Evolutionary conservation across 2,888 invertebrate genomes (phyloP).

Genomic region (Drosophila robusta): DNA sequence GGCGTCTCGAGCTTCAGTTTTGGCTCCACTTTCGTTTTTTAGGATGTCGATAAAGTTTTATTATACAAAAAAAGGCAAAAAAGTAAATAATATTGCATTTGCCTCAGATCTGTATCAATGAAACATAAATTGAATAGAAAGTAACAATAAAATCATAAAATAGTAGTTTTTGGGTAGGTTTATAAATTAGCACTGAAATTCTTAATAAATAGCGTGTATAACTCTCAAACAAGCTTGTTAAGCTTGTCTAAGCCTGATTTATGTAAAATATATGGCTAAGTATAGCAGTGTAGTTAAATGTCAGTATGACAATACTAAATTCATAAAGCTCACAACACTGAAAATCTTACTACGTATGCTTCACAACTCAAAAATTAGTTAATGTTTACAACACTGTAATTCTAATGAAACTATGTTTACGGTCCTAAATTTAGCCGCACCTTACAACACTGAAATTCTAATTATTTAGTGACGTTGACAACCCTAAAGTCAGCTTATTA

Average conservation of each 20-base stretch:
- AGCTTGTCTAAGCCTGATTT: no score
- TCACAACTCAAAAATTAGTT: not conserved
- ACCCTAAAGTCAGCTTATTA: no score
- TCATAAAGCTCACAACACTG: no score
- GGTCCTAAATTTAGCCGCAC: no score
- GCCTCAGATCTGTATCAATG: conserved; percentile 69
- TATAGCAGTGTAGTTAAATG: no score
- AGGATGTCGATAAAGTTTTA: conserved; percentile 49
- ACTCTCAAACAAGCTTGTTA: no score
- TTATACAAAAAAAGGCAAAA: conserved; percentile 51
- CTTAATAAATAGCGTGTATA: not conserved
- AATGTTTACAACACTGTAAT: not conserved
- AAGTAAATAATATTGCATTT: conserved; percentile 54
- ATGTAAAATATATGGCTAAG: no score
- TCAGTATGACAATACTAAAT: no score
- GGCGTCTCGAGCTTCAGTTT: conserved; percentile 41
- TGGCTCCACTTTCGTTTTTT: conserved; percentile 33
- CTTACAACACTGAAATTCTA: no score
- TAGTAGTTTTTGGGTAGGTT: conserved; percentile 1
- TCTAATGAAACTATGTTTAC: no score
- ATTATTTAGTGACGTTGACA: no score
- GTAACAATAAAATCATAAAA: conserved; percentile 35
- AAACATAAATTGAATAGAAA: conserved; percentile 63
- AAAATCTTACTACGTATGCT: no score
- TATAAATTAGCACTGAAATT: conserved; percentile 10